Percentiles rank a stretch among this genome's conserved stretches.
phyloP scores from a whole-genome alignment of 2,797 vertebrate genomes.

The Brachyrhaphis roseni region DNA sequence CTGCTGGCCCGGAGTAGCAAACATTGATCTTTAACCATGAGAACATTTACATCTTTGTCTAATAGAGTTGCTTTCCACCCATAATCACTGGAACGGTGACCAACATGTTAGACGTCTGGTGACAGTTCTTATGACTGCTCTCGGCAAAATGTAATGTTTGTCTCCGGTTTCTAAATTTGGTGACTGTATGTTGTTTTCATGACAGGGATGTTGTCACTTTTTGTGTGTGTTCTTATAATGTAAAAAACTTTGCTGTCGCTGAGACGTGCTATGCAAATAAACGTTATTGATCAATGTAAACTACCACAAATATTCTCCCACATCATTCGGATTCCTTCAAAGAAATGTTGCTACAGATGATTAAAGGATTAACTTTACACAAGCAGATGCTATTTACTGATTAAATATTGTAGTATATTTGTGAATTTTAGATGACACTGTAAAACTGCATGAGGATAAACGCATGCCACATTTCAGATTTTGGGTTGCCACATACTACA shows the following conservation, averaged over 20 bases:
- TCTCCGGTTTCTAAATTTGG: too few species aligned
- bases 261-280: too few species aligned
- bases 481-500: neutral
- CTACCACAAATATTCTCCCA: neutral
- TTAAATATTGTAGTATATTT: neutral
- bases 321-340: neutral
- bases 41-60: neutral
- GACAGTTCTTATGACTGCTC: too few species aligned
- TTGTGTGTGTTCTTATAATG: too few species aligned
- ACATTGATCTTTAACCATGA: neutral
- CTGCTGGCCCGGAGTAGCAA: slow-evolving; percentile 31
- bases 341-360: neutral
- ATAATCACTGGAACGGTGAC: too few species aligned
- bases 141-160: too few species aligned
- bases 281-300: neutral
- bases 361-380: neutral
- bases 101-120: too few species aligned
- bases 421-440: neutral
- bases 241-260: too few species aligned
- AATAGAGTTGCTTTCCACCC: too few species aligned
- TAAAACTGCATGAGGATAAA: neutral
- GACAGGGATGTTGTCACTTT: too few species aligned
- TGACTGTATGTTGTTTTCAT: too few species aligned
- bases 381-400: neutral
- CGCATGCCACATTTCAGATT: neutral